A percentile compares a stretch with the other conserved stretches of the same genome.
phyloP scores from a whole-genome alignment of 2,888 invertebrate genomes.

The Blera fallax region DNA sequence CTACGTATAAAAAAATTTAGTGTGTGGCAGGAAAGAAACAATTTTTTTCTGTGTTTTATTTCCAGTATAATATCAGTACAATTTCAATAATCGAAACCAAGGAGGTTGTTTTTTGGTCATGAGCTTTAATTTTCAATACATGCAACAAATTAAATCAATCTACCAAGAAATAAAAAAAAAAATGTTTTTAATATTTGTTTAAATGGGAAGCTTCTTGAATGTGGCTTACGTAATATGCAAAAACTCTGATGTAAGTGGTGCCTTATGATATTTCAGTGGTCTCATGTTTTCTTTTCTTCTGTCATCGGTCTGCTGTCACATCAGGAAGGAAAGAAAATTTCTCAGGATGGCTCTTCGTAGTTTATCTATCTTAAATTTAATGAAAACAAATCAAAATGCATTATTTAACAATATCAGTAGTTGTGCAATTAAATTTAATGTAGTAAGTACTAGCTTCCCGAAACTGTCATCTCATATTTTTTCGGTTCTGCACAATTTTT shows the following conservation, averaged over 20 bases:
- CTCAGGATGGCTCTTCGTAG: constrained; percentile 59
- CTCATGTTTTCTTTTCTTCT: too few species aligned
- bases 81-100: too few species aligned
- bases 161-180: too few species aligned
- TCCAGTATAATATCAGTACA: too few species aligned
- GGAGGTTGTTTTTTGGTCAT: too few species aligned
- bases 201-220: too few species aligned
- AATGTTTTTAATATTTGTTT: too few species aligned
- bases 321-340: not conserved
- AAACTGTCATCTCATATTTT: not conserved
- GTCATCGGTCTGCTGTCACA: not conserved
- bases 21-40: too few species aligned
- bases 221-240: not conserved
- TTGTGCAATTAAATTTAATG: constrained; percentile 17
- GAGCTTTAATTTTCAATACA: too few species aligned
- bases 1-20: too few species aligned
- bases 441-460: not conserved
- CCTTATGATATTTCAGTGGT: not conserved
- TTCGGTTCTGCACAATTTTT: not conserved
- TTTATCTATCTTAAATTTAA: constrained; percentile 49
- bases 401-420: constrained; percentile 21
- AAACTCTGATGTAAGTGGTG: not conserved
- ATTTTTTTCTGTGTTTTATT: too few species aligned
- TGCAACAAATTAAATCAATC: too few species aligned
- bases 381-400: constrained; percentile 42